Base-by-base conservation (phyloP, 2,797 vertebrate genomes). In the Rachycentron canadum region DNA sequence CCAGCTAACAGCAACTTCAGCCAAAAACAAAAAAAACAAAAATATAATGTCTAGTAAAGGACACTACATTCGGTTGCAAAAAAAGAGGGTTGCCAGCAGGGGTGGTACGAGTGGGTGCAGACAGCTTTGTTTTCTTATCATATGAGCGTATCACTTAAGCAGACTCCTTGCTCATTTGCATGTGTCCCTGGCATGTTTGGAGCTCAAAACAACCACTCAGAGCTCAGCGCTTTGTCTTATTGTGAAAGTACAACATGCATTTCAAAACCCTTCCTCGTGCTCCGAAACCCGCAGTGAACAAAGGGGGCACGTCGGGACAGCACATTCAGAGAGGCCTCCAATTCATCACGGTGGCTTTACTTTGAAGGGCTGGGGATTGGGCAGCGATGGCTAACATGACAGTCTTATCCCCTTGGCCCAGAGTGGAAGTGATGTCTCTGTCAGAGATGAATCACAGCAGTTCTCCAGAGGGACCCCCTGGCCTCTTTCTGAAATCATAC, bases 321-420 rank as follows among this genome's bases (percentile, higher is more conserved):
- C 59, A 38, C 45, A 75, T 84, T 79, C 28, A 76, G 63, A 50
- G 56, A 32, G 49, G 50, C 49, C 74, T 76, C 67, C 38, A 71
- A 91, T 93, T 91, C 83, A 94, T 92, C 90, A 89, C 17, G 63
- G 85, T 79, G 88, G 91, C 91, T 93, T 93, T 89, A 78, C 84
- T 91, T 75, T 90, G 90, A 89, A 89, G 86, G 88, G 76, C 45
- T 63, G 57, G 72, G 90, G 82, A 91, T 88, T 81, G 85, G 82
- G 77, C 55, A 71, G 69, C 82, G 82, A 86, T 50, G 61, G 85
- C 82, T 82, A 86, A 93, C 91, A 92, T 92, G 91, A 90, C 91
- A 91, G 91, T 73, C 73, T 89, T 84, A 87, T 91, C 87, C 91
- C 84, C 61, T 85, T 41, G 76, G 87, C 84, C 78, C 69, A 14